Evolutionary conservation across 2,797 vertebrate genomes (phyloP).

Genomic region (Anas flavirostris): DNA sequence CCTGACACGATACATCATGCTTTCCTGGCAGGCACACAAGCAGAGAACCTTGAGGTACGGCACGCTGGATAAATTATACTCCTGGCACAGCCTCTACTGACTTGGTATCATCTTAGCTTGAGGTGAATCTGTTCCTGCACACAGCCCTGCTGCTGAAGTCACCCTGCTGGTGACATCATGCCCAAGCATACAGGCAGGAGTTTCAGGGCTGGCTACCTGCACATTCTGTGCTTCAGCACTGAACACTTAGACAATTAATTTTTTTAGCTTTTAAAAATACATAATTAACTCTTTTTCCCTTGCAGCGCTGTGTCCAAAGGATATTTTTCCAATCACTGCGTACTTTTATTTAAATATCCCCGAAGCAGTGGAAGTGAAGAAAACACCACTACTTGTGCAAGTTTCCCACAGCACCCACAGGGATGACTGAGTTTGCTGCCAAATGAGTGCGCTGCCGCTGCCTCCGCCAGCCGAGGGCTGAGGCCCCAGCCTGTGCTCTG

Average conservation of each 20-base stretch:
- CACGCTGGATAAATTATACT: background rate
- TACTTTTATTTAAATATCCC: background rate
- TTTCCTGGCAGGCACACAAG: background rate
- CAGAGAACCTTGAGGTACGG: background rate
- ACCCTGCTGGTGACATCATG: background rate
- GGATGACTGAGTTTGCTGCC: fast-evolving
- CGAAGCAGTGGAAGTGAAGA: background rate
- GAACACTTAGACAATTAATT: fast-evolving
- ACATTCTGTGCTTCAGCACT: background rate
- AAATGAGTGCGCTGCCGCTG: background rate
- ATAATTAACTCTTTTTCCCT: background rate
- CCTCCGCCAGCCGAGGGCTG: background rate
- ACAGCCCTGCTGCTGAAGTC: background rate
- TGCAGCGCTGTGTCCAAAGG: background rate
- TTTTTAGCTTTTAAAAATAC: background rate
- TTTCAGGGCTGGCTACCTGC: background rate
- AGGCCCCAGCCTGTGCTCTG: background rate
- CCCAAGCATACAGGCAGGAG: background rate
- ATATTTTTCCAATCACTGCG: fast-evolving
- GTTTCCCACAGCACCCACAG: background rate
- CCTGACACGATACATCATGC: background rate
- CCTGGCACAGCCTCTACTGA: background rate
- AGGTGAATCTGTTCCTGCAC: background rate
- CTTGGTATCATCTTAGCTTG: background rate
- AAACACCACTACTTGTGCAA: background rate